Base-by-base conservation (phyloP, 2,888 invertebrate species). In the Troides aeacus region DNA sequence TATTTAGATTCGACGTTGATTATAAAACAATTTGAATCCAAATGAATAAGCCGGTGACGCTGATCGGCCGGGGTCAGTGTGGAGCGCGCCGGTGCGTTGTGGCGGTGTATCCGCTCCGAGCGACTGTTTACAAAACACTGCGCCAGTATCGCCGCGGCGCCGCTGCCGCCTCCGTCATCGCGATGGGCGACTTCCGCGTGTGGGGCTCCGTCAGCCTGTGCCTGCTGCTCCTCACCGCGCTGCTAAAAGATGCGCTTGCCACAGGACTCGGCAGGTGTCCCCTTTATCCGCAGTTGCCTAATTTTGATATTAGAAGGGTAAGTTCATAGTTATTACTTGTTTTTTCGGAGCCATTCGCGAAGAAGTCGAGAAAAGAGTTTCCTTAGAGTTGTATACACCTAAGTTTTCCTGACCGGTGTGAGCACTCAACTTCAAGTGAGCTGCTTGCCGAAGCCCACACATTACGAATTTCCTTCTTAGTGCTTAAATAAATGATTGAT, bases 251-350 rank as follows among this genome's bases (percentile, higher is more conserved):
- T n/a, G 89, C 81, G 71, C 72, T 82, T 50, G 78, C 83, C 71
- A 89, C 93, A 63, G 95, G 95, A 61, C 87, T 96, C 59, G 96
- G 96, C 72, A 94, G 93, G 79, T 96, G 96, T 78, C 96, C 96
- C 7, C 93, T 94, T 74, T 94, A 95, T 82, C 94, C 94, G 64
- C 93, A 94, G 76, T 92, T 95, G 84, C 93, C 94, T 56, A 90
- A 94, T 84, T 95, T 95, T 78, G 94, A 95, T 78, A 89, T 95
- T 74, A 93, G 93, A 72, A 93, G 92, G 88, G 96, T 96, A 83
- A 94, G 94, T 92, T 73, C 17, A 67, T 15, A 7, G 6, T 39
- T 30, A 30, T 30, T 30, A 30, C 3, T 30, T 30, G 30, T 30
- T 39, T 39, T 39, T 7, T 39, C 7, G 8, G 10, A 39, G 39